Conservation (phyloP, 2,888 invertebrate species). For the Rugalucina vietnamica region DNA sequence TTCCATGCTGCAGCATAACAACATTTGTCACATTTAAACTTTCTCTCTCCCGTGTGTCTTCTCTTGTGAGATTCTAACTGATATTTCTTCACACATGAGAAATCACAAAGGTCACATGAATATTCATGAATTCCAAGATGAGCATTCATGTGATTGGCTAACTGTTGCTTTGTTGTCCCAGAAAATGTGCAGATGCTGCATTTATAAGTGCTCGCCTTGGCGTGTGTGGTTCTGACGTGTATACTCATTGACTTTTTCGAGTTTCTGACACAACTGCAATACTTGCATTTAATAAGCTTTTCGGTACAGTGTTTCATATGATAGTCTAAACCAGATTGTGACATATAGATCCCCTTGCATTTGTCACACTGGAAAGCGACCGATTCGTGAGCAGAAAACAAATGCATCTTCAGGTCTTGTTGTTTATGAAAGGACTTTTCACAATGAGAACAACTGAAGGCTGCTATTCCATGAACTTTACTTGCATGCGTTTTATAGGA, state of each 20-base stretch:
- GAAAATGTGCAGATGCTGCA: constrained; percentile 25
- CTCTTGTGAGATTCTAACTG: constrained; percentile 20
- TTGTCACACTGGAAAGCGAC: neutral
- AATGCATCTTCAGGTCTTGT: neutral
- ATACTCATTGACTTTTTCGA: neutral
- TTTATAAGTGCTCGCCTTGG: constrained; percentile 7
- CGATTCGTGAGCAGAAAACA: neutral
- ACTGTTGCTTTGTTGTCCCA: neutral
- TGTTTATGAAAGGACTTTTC: neutral
- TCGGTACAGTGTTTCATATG: too few species aligned
- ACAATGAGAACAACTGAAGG: neutral
- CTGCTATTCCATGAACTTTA: neutral
- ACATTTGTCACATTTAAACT: constrained; percentile 26
- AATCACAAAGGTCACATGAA: constrained; percentile 12
- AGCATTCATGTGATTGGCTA: constrained; percentile 19
- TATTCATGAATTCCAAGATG: neutral
- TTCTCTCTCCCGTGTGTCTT: constrained; percentile 2
- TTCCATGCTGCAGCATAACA: constrained; percentile 12
- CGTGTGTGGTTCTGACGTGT: constrained; percentile 19
- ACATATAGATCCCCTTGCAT: constrained; percentile 1
- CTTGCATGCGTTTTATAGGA: neutral
- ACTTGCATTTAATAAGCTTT: neutral
- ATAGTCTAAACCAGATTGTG: too few species aligned
- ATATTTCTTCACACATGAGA: constrained; percentile 17
- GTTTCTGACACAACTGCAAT: neutral